Base-by-base conservation (phyloP, 2,888 invertebrate genomes). In the Agonopterix subpropinquella region DNA sequence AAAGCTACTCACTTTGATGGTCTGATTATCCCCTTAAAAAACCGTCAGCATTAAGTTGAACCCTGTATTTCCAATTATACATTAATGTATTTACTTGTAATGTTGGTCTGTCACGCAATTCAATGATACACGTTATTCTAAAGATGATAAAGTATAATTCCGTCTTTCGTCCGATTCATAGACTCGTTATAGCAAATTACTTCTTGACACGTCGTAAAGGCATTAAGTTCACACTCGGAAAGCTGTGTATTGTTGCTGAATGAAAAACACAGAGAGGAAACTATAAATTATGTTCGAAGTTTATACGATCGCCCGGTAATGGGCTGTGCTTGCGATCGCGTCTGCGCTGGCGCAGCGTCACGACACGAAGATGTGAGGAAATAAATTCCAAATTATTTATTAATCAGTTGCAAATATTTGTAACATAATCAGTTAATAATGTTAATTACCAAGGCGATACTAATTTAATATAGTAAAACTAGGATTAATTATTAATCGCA, bases 281-380 rank as follows among this genome's bases (percentile, higher is more conserved):
- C 80, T 68, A 87, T 87, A 87, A 87, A 87, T 87, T 80, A 83
- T 79, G 79, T 80, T 81, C 75, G 77, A 77, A 82, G 84, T 82
- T 82, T 85, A 85, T 81, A 83, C 78, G 83, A 80, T 78, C 79
- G 79, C 59, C 61, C 68, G 74, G 77, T 81, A 82, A 84, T 82
- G 80, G 77, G 76, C 64, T 64, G 65, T 65, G 70, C 61, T 69
- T 61, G 62, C 69, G 64, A 65, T 63, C 47, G 43, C 61, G 28
- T 5, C 55, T 65, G 72, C 67, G 70, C 66, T 59, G 61, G 70
- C 68, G 71, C 70, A 66, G 62, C 67, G 62, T 70, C 67, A 28
- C 28, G 28, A 28, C 28, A 28, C 28, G 5, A 28, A 28, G 28
- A 28, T 5, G 28, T 4, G 28, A 28, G 28, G 28, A 28, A 28